These are phyloP conservation scores for Aphrocallistes beatrix DNA, from an alignment of 37 sponge, comb jelly and placozoan genomes.

Conservation along the genomic window DNA sequence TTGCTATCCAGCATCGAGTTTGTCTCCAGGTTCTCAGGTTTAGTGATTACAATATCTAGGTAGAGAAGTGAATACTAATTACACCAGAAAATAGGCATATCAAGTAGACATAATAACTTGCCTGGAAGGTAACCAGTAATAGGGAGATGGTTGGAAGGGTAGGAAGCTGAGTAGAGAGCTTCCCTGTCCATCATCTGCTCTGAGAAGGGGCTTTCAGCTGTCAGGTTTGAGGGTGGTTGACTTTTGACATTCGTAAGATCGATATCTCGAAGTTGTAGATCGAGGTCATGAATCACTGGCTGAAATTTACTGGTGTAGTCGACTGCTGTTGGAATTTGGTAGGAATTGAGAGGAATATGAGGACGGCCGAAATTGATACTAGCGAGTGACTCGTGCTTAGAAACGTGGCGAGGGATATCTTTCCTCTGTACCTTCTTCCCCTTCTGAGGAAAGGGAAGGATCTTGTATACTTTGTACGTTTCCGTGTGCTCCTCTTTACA, in stretches of 20 bases:
- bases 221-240: neutral
- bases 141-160: neutral
- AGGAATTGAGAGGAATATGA: neutral
- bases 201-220: neutral
- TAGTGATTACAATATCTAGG: neutral
- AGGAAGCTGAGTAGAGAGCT: neutral
- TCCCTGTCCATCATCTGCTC: neutral
- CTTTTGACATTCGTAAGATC: neutral
- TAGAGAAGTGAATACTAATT: too few relatives aligned
- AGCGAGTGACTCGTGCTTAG: slow-evolving; percentile 9
- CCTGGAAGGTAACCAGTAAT: neutral
- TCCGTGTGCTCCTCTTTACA: slow-evolving; percentile 66
- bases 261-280: neutral
- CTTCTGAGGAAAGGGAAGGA: slow-evolving; percentile 28
- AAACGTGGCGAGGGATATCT: neutral
- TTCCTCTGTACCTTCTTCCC: neutral
- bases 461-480: slow-evolving; percentile 55
- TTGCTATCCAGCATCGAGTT: neutral
- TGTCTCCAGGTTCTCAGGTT: neutral
- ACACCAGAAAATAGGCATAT: too few relatives aligned
- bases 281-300: neutral
- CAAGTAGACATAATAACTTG: too few relatives aligned
- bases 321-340: neutral
- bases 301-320: neutral
- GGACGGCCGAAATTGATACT: neutral